Evolutionary conservation across 2,113 vertebrate species (phyloP), one percentile per base, ranked within the genome.

Genomic region (Plotosus lineatus): DNA sequence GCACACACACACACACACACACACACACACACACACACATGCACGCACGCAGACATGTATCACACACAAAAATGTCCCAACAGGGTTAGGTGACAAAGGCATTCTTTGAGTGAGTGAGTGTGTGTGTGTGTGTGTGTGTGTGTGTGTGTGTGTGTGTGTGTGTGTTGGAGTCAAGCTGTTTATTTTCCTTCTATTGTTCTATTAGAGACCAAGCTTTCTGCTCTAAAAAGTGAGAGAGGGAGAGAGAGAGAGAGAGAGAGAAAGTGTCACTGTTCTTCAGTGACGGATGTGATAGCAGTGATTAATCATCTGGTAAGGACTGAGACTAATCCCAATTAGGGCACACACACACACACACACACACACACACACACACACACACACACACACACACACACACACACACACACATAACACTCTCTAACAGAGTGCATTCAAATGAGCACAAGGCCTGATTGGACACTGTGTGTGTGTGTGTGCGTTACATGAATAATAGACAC

Each of bases 401-500:
- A 85, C 82, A 83, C 75, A 46, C 75, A 84, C 81, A 83, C 80
- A 86, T 88, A 58, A 58, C 51, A 58, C 6, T 2, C 51, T 33
- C 17, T 58, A 42, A 26, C 40, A 26, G 33, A 26, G 26, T 42
- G 38, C 73, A 75, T 58, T 21, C 51, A 40, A 75, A 75, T 42
- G 73, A 58, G 56, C 72, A 31, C 28, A 33, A 72, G 48, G 36
- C 48, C 51, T 55, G 33, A 48, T 53, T 50, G 21, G 28, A 38
- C 50, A 75, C 31, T 76, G 48, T 77, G 50, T 51, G 48, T 56
- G 56, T 38, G n/a, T 73, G 42, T 75, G 74, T 79, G 86, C 90
- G 90, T 90, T 71, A 71, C 87, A 90, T 93, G 83, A 93, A 93
- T 93, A 91, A 93, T 93, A 82, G 78, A 92, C 77, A 74, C 78